phyloP scores from a whole-genome alignment of 2,797 vertebrate species.

The Arremon aurantiirostris region DNA sequence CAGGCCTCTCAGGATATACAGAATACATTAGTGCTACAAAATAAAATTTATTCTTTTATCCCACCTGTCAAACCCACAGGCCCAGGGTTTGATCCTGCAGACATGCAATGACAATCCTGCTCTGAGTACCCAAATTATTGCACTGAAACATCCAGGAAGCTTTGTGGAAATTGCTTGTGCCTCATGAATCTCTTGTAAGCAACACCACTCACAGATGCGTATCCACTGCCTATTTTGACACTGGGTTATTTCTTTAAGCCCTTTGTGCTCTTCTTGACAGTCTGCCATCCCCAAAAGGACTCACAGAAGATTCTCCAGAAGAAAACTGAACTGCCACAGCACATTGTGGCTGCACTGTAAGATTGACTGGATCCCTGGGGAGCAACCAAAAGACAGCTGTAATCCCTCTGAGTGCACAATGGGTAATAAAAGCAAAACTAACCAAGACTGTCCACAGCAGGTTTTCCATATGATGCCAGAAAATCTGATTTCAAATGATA shows the following conservation, averaged over 20 bases:
- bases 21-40: not conserved
- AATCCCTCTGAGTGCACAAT: not conserved
- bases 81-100: not conserved
- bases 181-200: not conserved
- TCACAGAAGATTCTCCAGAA: not conserved
- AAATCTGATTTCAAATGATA: not conserved
- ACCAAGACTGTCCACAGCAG: not conserved
- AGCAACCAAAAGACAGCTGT: not conserved
- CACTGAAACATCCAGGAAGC: not conserved
- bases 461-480: not conserved
- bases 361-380: not conserved
- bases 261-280: not conserved
- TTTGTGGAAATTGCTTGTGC: not conserved
- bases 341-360: not conserved
- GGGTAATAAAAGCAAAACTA: not conserved
- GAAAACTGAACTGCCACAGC: not conserved
- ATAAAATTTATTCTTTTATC: not conserved
- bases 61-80: not conserved
- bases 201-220: not conserved
- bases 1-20: not conserved
- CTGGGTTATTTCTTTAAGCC: not conserved
- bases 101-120: not conserved
- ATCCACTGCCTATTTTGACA: not conserved
- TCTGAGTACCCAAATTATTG: not conserved
- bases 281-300: not conserved